Evolutionary conservation across 2,797 vertebrate genomes (phyloP).

Genomic region (Anas capensis): DNA sequence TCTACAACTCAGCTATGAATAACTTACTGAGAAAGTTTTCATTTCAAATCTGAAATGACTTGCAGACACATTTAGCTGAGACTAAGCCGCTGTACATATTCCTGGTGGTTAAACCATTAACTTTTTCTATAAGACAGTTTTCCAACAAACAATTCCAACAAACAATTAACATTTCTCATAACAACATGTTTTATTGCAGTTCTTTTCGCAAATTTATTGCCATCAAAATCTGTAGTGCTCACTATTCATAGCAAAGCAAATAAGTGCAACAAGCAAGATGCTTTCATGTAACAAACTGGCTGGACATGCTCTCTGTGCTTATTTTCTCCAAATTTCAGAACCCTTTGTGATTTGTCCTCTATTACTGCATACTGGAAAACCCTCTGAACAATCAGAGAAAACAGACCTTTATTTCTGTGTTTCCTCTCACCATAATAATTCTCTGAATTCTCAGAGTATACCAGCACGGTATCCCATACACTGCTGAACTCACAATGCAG

Average conservation of each 20-base stretch:
- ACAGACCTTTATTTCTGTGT: not conserved
- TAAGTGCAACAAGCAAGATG: not conserved
- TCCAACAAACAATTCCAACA: not conserved
- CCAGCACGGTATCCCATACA: not conserved
- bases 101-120: not conserved
- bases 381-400: not conserved
- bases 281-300: not conserved
- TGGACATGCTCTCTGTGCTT: not conserved
- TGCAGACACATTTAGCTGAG: not conserved
- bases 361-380: not conserved
- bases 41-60: not conserved
- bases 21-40: not conserved
- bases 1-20: not conserved
- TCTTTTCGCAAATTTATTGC: not conserved
- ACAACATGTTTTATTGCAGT: not conserved
- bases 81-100: not conserved
- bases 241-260: not conserved
- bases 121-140: rapidly evolving
- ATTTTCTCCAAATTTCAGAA: not conserved
- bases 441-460: not conserved
- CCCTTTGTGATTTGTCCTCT: not conserved
- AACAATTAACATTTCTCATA: not conserved
- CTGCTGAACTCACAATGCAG: not conserved
- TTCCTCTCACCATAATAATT: not conserved
- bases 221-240: not conserved